Percentiles rank a stretch among this genome's conserved stretches.
phyloP scores from a whole-genome alignment of 2,888 invertebrate species.

The Liposcelis brunnea region DNA sequence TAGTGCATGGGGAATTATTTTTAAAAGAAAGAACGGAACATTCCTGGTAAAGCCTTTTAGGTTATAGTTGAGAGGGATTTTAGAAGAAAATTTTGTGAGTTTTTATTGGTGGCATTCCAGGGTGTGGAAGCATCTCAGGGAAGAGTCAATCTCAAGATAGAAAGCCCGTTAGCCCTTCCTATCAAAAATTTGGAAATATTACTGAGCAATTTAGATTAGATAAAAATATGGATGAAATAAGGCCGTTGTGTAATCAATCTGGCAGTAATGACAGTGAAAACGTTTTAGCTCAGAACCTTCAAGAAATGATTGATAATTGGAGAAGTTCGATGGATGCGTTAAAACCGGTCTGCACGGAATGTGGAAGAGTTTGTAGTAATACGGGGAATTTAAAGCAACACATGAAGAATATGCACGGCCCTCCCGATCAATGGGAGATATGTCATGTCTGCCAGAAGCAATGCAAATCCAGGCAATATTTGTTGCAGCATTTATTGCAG shows the following conservation, averaged over 20 bases:
- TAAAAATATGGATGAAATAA: too few species aligned
- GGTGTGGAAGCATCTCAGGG: constrained; percentile 8
- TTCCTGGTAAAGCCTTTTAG: too few species aligned
- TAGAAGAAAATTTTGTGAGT: too few species aligned
- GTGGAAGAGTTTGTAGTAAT: constrained; percentile 23
- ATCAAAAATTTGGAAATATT: too few species aligned
- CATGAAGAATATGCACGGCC: constrained; percentile 57
- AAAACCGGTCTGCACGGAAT: constrained; percentile 22
- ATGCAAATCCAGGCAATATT: constrained; percentile 59
- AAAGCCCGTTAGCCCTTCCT: too few species aligned
- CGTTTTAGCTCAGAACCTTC: neutral
- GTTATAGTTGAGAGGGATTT: too few species aligned
- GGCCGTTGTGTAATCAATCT: neutral
- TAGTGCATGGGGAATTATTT: too few species aligned
- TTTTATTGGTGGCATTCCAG: too few species aligned
- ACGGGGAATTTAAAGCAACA: constrained; percentile 57
- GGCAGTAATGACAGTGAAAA: neutral
- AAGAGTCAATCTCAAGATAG: neutral
- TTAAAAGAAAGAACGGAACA: too few species aligned
- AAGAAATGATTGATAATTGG: neutral
- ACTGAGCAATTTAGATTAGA: too few species aligned
- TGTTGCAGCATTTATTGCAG: constrained; percentile 58
- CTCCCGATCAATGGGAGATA: constrained; percentile 51
- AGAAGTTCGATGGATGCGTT: too few species aligned
- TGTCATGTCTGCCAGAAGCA: constrained; percentile 57